A percentile compares a stretch with the other conserved stretches of the same genome.
phyloP scores from a whole-genome alignment of 2,113 vertebrate species.

The Saguinus imperator region DNA sequence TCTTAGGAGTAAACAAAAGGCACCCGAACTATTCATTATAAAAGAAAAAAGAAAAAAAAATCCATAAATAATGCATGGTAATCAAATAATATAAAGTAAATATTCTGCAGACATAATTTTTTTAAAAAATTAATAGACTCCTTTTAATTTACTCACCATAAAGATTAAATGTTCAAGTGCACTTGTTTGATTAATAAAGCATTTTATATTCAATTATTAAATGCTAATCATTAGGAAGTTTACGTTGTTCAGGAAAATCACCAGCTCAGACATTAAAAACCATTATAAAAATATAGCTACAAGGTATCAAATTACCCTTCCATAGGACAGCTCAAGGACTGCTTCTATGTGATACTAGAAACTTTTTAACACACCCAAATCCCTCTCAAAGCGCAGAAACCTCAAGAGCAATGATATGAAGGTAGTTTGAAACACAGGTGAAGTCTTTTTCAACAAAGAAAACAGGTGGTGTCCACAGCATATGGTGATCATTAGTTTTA shows the following conservation, averaged over 20 bases:
- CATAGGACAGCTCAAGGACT: constrained; percentile 53
- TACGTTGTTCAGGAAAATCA: constrained; percentile 81
- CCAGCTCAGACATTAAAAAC: constrained; percentile 72
- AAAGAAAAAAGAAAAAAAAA: constrained; percentile 35
- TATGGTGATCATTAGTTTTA: constrained; percentile 63
- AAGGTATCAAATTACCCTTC: constrained; percentile 79
- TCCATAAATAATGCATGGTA: constrained; percentile 64
- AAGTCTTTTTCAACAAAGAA: constrained; percentile 57
- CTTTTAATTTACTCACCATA: constrained; percentile 84
- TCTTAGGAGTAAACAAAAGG: constrained; percentile 65
- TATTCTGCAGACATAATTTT: constrained; percentile 79
- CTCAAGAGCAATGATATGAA: constrained; percentile 68
- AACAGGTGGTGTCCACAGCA: constrained; percentile 21
- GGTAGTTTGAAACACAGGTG: constrained; percentile 74
- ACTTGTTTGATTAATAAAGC: constrained; percentile 86
- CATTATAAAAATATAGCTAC: constrained; percentile 79
- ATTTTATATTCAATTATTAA: constrained; percentile 77
- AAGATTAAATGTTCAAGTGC: constrained; percentile 84
- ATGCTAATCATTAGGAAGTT: constrained; percentile 82
- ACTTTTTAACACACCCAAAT: constrained; percentile 63
- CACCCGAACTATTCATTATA: constrained; percentile 28
- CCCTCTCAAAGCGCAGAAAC: constrained; percentile 70
- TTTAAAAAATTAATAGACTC: constrained; percentile 77
- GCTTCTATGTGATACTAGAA: constrained; percentile 49
- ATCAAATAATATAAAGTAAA: constrained; percentile 83